Percentiles rank a stretch among this genome's conserved stretches.
phyloP scores from a whole-genome alignment of 1,140 invertebrate genomes.

The Cherax quadricarinatus region DNA sequence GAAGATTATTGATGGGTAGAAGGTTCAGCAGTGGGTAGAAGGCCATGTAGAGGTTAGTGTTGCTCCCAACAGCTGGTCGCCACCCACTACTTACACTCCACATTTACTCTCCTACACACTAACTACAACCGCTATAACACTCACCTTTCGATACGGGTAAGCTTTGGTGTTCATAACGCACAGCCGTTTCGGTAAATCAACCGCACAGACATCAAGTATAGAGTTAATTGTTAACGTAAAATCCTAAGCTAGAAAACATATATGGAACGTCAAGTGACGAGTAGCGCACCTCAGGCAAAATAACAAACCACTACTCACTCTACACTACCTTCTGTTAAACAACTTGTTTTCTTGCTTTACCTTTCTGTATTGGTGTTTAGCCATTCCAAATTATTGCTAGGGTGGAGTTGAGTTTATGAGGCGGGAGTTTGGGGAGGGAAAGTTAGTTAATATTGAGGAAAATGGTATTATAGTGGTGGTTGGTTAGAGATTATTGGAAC shows the following conservation, averaged over 20 bases:
- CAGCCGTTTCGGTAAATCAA: slow-evolving; percentile 60
- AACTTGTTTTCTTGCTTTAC: too few relatives aligned
- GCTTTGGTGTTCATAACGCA: slow-evolving; percentile 67
- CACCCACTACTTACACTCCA: slow-evolving; percentile 50
- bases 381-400: too few relatives aligned
- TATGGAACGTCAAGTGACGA: slow-evolving; percentile 62
- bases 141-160: slow-evolving; percentile 63
- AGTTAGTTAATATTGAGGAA: too few relatives aligned
- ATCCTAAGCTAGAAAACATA: slow-evolving; percentile 61
- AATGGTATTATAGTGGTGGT: too few relatives aligned
- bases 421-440: too few relatives aligned
- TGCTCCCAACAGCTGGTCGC: slow-evolving; percentile 58
- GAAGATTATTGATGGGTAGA: background rate
- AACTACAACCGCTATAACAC: slow-evolving; percentile 28
- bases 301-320: slow-evolving; percentile 55
- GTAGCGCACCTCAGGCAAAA: slow-evolving; percentile 59
- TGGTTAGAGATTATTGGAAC: slow-evolving; percentile 46
- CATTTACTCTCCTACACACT: slow-evolving; percentile 36
- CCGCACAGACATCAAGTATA: slow-evolving; percentile 59
- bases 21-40: slow-evolving; percentile 46
- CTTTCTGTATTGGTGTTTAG: too few relatives aligned
- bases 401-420: too few relatives aligned
- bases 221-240: slow-evolving; percentile 58
- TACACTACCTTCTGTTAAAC: slow-evolving; percentile 26
- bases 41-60: slow-evolving; percentile 53